phyloP scores from a whole-genome alignment of 2,888 invertebrate species.

The Epistrophella euchroma region DNA sequence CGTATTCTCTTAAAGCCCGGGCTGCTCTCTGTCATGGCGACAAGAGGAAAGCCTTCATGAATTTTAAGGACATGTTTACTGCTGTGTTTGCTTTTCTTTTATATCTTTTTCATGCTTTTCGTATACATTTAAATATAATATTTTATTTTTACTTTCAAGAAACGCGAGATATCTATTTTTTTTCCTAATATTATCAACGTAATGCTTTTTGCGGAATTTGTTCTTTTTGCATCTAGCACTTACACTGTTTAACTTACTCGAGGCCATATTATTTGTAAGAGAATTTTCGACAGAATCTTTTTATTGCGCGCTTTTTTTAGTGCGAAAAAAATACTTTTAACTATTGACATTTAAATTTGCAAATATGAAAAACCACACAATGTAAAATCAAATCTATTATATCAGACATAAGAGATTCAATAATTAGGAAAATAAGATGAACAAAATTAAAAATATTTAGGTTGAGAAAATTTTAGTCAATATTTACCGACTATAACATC shows the following conservation, averaged over 20 bases:
- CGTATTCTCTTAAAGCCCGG: neutral
- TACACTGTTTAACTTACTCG: neutral
- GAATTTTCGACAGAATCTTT: neutral
- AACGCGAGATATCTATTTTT: neutral
- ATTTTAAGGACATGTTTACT: conserved; percentile 54
- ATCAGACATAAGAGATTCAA: too few species aligned
- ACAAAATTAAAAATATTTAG: too few species aligned
- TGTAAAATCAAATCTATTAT: too few species aligned
- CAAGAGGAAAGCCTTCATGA: conserved; percentile 47
- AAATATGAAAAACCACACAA: too few species aligned
- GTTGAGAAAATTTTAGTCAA: too few species aligned
- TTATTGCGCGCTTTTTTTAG: too few species aligned
- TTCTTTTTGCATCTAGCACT: neutral
- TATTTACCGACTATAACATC: too few species aligned
- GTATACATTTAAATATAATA: conserved; percentile 17
- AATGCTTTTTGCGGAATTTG: conserved; percentile 10
- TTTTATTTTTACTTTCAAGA: conserved; percentile 3
- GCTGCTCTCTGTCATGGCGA: conserved; percentile 41
- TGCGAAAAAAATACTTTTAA: too few species aligned
- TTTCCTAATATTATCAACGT: neutral
- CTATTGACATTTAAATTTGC: too few species aligned
- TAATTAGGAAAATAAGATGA: too few species aligned
- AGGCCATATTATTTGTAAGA: neutral
- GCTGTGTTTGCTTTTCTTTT: conserved; percentile 40
- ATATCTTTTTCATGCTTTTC: conserved; percentile 11